Evolutionary conservation across 2,888 invertebrate species (phyloP).

Genomic region (Crioceris asparagi): DNA sequence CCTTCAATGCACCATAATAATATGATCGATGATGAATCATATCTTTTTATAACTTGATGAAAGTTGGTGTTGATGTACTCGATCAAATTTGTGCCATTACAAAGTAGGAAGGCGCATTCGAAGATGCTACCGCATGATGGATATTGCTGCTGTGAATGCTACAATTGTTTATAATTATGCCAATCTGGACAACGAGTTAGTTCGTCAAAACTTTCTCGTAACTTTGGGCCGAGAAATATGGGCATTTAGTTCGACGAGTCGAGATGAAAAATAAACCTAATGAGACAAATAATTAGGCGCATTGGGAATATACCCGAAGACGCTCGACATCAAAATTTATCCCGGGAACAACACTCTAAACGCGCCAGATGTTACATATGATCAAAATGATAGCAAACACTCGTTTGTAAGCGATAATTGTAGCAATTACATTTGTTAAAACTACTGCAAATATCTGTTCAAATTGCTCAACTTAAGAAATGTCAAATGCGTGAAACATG

Average conservation of each 20-base stretch:
- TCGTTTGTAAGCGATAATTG: no score
- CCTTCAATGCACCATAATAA: constrained; percentile 18
- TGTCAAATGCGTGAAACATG: no score
- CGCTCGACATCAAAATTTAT: background rate
- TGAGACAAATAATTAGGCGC: background rate
- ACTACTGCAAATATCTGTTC: no score
- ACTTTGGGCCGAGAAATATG: background rate
- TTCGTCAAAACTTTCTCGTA: background rate
- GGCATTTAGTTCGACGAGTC: background rate
- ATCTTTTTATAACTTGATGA: background rate
- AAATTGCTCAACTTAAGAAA: no score
- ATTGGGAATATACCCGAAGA: background rate
- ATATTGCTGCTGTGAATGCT: background rate
- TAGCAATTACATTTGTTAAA: no score
- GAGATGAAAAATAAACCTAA: background rate
- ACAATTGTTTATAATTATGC: background rate
- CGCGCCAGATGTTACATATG: no score
- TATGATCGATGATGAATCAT: no score
- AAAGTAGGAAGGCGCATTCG: background rate
- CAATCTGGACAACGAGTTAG: background rate
- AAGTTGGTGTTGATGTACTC: background rate
- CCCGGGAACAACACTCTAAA: no score
- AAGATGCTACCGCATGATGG: background rate
- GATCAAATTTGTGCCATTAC: background rate
- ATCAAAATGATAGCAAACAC: no score